These are phyloP conservation scores for Rhinogobio ventralis DNA, from an alignment of 2,797 vertebrate genomes.

Conservation along the genomic window DNA sequence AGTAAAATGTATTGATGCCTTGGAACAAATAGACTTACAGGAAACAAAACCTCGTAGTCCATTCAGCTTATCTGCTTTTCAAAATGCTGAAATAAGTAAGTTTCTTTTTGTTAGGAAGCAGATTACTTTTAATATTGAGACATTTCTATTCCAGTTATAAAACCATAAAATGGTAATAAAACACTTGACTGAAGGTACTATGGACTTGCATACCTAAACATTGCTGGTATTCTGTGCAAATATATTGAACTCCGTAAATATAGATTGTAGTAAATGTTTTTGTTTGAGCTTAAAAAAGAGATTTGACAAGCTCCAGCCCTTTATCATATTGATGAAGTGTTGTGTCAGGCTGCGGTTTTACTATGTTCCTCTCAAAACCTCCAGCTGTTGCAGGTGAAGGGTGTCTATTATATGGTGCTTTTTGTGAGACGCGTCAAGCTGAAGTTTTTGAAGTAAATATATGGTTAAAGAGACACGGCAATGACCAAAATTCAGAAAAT, in stretches of 20 bases:
- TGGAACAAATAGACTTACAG: neutral
- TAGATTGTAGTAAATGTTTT: neutral
- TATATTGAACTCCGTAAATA: neutral
- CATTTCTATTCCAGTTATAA: neutral
- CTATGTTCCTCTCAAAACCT: neutral
- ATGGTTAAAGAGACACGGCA: slow-evolving; percentile 1
- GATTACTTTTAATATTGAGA: too few species aligned
- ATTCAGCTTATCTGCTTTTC: neutral
- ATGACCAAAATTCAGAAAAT: slow-evolving; percentile 43
- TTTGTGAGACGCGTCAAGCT: slow-evolving; percentile 8
- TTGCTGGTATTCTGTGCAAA: neutral
- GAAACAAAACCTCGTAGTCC: neutral
- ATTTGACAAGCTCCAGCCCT: slow-evolving; percentile 1
- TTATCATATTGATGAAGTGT: neutral
- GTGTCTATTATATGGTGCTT: slow-evolving; percentile 21
- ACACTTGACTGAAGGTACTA: neutral
- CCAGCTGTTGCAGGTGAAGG: slow-evolving; percentile 53
- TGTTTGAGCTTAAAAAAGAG: neutral
- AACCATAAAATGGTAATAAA: slow-evolving; percentile 21
- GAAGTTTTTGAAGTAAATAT: slow-evolving; percentile 16
- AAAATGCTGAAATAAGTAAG: neutral
- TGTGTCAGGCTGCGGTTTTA: neutral
- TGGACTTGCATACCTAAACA: neutral
- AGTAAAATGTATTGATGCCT: neutral
- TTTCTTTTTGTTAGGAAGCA: neutral